Evolutionary conservation across 2,113 vertebrate genomes (phyloP).

Genomic region (Oreochromis spilurus): DNA sequence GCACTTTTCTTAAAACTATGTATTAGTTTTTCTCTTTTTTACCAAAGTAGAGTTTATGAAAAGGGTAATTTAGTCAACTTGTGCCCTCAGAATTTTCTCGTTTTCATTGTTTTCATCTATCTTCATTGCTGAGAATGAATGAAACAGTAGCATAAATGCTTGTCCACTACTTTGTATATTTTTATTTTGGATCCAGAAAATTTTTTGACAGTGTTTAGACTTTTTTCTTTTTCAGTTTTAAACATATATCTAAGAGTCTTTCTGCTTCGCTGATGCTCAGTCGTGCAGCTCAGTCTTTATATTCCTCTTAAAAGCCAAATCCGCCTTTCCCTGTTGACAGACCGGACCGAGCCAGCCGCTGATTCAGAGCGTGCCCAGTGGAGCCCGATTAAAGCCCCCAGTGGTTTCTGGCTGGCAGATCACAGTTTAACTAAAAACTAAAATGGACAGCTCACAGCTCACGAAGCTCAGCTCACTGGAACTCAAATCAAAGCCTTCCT

Average conservation of each 20-base stretch:
- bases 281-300: constrained; percentile 24
- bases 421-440: constrained; percentile 17
- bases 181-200: background rate
- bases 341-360: background rate
- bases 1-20: background rate
- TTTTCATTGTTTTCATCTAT: background rate
- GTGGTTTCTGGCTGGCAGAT: constrained; percentile 21
- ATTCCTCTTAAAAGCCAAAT: constrained; percentile 21
- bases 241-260: constrained; percentile 26
- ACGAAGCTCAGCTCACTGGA: background rate
- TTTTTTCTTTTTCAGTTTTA: background rate
- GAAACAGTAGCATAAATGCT: background rate
- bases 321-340: background rate
- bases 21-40: background rate
- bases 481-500: background rate
- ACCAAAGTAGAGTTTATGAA: background rate
- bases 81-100: background rate
- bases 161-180: background rate
- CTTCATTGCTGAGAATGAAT: background rate
- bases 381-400: constrained; percentile 1
- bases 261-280: constrained; percentile 46
- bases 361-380: constrained; percentile 11
- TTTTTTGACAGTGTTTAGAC: background rate
- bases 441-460: background rate
- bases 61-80: background rate